Evolutionary conservation across 2,797 vertebrate species (phyloP), one percentile per base, ranked within the genome.

Genomic region (Poeciliopsis turneri): DNA sequence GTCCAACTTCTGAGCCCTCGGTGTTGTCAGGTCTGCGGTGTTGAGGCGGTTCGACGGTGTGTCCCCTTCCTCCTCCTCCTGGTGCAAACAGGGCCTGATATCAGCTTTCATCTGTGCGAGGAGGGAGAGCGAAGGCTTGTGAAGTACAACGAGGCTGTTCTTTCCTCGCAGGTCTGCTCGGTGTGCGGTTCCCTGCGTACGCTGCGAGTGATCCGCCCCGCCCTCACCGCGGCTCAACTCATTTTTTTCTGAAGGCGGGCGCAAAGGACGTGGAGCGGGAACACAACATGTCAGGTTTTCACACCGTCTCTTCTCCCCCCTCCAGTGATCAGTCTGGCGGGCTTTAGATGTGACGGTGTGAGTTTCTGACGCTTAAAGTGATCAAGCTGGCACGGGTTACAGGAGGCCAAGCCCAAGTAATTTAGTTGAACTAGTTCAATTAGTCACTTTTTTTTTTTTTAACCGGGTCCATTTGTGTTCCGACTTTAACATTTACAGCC

Each of bases 31-130:
- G 88, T 85, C 88, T 87, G 82, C 88, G 89, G 89, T 89, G 94
- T 87, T 90, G 86, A 91, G 92, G 89, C 87, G 90, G 88, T 89
- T 88, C 70, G 90, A 93, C 92, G 90, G 87, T 81, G 77, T 93
- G 95, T 94, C 94, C 94, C 94, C 90, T 88, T 90, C 86, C 89
- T 95, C 91, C 93, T 23, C 49, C 51, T 93, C 93, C 93, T 92
- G 84, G 82, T 91, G 91, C 84, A 87, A 92, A 91, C 90, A 87
- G 78, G 82, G 87, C 75, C 88, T 89, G 84, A 91, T 92, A 93
- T 92, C 89, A 82, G 87, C 88, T 90, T 92, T 90, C 90, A 92
- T 91, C 79, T 88, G 84, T 88, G 86, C 83, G 83, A 81, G 46
- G 72, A 55, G 18, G 0, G 41, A 39, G 45, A 45, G 75, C 28